phyloP scores from a whole-genome alignment of 2,888 invertebrate genomes.

The Synergus itoensis region DNA sequence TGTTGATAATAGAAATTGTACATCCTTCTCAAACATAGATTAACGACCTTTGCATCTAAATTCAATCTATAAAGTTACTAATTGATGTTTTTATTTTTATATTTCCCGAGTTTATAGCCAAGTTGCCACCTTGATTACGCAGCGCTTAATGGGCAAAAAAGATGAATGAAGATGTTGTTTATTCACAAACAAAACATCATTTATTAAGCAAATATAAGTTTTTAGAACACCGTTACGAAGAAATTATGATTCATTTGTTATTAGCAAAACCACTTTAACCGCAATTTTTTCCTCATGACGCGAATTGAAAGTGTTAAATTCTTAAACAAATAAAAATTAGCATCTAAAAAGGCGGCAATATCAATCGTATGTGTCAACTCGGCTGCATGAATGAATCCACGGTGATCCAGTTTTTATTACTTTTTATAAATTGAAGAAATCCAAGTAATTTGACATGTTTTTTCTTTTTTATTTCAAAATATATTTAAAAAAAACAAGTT shows the following conservation, averaged over 20 bases:
- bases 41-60: background rate
- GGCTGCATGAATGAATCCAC: background rate
- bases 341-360: background rate
- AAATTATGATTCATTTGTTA: background rate
- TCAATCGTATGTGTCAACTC: background rate
- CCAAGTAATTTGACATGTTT: no score
- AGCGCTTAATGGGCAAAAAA: background rate
- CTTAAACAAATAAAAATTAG: background rate
- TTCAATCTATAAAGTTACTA: background rate
- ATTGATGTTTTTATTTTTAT: background rate
- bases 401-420: background rate
- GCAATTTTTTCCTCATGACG: background rate
- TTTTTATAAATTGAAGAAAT: background rate
- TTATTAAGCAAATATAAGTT: background rate
- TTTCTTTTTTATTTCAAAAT: no score
- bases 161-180: background rate
- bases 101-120: no score
- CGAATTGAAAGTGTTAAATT: background rate
- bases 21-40: background rate
- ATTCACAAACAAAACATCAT: background rate
- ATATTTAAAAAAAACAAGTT: no score
- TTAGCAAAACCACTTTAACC: background rate
- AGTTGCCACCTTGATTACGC: background rate
- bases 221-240: background rate
- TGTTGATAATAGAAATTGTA: background rate